A percentile compares a stretch with the other conserved stretches of the same genome.
phyloP scores from a whole-genome alignment of 1,140 invertebrate genomes.

The Atopsyche davidsoni region DNA sequence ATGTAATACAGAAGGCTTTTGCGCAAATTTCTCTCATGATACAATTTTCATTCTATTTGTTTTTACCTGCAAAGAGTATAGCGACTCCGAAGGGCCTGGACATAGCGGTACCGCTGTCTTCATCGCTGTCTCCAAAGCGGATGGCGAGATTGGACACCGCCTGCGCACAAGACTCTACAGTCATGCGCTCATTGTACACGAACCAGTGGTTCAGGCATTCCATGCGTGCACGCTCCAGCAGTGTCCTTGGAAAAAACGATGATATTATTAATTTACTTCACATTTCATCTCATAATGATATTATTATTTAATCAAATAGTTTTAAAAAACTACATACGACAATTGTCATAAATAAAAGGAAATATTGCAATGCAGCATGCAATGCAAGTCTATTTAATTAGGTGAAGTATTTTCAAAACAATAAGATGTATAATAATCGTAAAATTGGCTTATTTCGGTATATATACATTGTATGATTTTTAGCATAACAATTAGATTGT shows the following conservation, averaged over 20 bases:
- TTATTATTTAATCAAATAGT: too few species aligned
- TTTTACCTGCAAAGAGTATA: conserved; percentile 73
- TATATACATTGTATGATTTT: not conserved
- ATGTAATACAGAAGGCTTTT: too few species aligned
- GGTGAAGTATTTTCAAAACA: not conserved
- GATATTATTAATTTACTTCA: too few species aligned
- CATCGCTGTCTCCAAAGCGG: conserved; percentile 96
- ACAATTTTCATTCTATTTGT: not conserved
- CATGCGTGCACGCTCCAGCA: conserved; percentile 90
- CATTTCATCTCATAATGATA: too few species aligned
- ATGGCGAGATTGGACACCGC: conserved; percentile 97
- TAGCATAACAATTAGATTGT: not conserved
- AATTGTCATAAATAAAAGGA: too few species aligned
- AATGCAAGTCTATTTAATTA: too few species aligned
- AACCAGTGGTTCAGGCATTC: conserved; percentile 99
- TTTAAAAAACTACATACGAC: too few species aligned
- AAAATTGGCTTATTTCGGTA: conserved; percentile 4
- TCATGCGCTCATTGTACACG: conserved; percentile 94
- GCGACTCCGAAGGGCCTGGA: conserved; percentile 98
- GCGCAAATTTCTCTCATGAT: too few species aligned
- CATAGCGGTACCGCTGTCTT: conserved; percentile 93
- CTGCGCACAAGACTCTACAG: conserved; percentile 94
- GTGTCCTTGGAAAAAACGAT: too few species aligned
- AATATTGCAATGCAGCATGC: too few species aligned
- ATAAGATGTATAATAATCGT: conserved; percentile 1